Percentiles rank a stretch among this genome's conserved stretches.
Conservation (phyloP, 2,888 invertebrate species). For the Campoletis raptor region DNA sequence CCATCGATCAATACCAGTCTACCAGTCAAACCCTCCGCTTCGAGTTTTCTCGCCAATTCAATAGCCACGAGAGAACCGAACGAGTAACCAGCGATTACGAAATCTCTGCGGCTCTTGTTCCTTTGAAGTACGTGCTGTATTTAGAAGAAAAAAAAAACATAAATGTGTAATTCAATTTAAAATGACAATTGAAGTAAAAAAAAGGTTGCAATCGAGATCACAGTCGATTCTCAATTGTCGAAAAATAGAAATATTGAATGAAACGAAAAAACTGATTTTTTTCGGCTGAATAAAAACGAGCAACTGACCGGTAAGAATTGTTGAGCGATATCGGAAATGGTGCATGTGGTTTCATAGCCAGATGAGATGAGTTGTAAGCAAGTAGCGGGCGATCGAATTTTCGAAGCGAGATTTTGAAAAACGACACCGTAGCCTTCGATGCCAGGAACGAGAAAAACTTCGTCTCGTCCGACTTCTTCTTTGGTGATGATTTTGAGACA, state of each 20-base stretch:
- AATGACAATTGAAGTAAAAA: not conserved
- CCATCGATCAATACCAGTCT: constrained; percentile 93
- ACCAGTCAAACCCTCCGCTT: constrained; percentile 88
- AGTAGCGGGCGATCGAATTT: constrained; percentile 79
- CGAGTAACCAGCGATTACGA: constrained; percentile 94
- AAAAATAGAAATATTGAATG: not conserved
- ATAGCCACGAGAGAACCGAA: constrained; percentile 93
- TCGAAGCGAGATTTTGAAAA: constrained; percentile 78
- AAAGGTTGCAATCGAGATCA: not conserved
- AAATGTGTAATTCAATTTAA: not conserved
- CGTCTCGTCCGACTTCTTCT: constrained; percentile 70
- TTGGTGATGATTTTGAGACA: constrained; percentile 75
- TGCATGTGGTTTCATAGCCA: constrained; percentile 83
- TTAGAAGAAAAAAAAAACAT: not conserved
- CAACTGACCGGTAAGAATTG: constrained; percentile 86
- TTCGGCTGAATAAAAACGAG: not conserved
- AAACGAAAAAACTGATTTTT: not conserved
- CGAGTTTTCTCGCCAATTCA: constrained; percentile 91
- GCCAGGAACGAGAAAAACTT: constrained; percentile 83
- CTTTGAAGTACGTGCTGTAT: constrained; percentile 87
- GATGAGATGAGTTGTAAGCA: constrained; percentile 78
- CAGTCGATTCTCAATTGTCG: no score
- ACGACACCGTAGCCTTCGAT: constrained; percentile 82
- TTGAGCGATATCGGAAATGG: constrained; percentile 86
- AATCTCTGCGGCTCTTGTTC: constrained; percentile 82